Conservation (phyloP, 1,140 invertebrate genomes). For the Drosophila rufa region DNA sequence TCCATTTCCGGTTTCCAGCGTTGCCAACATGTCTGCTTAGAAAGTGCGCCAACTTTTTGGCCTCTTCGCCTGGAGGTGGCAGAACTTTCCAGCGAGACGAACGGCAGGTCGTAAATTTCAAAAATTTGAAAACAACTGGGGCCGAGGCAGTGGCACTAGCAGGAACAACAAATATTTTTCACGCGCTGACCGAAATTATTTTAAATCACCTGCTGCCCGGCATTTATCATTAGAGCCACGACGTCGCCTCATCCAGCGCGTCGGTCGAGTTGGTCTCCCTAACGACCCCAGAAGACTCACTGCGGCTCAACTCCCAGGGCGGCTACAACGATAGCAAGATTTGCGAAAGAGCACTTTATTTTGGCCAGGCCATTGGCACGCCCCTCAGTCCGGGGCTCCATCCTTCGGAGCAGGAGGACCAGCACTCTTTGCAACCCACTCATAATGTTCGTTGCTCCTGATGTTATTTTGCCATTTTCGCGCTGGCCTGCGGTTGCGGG, state of each 20-base stretch:
- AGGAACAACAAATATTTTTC: slow-evolving; percentile 67
- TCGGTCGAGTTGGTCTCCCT: slow-evolving; percentile 28
- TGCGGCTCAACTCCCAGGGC: slow-evolving; percentile 51
- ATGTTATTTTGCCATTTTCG: slow-evolving; percentile 83
- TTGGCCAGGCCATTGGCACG: slow-evolving; percentile 62
- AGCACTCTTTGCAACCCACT: slow-evolving; percentile 32
- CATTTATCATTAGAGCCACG: slow-evolving; percentile 75
- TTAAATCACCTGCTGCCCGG: slow-evolving; percentile 82
- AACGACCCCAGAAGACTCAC: slow-evolving; percentile 60
- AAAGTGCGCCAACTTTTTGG: slow-evolving; percentile 62
- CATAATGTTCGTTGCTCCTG: slow-evolving; percentile 62
- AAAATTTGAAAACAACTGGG: slow-evolving; percentile 77
- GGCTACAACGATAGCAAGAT: slow-evolving; percentile 60
- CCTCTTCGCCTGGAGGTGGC: slow-evolving; percentile 34
- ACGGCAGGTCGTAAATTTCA: slow-evolving; percentile 75
- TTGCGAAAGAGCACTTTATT: slow-evolving; percentile 79
- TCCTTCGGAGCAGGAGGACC: slow-evolving; percentile 7
- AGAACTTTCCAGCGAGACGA: slow-evolving; percentile 41
- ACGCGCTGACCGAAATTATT: slow-evolving; percentile 78
- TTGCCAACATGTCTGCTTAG: slow-evolving; percentile 43
- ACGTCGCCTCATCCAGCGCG: neutral
- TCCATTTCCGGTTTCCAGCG: slow-evolving; percentile 11
- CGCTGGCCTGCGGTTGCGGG: slow-evolving; percentile 31
- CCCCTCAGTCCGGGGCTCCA: slow-evolving; percentile 44
- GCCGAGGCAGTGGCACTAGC: neutral